These are phyloP conservation scores for Caenorhabditis sinica DNA, from an alignment of 2,888 invertebrate species.

Conservation along the genomic window DNA sequence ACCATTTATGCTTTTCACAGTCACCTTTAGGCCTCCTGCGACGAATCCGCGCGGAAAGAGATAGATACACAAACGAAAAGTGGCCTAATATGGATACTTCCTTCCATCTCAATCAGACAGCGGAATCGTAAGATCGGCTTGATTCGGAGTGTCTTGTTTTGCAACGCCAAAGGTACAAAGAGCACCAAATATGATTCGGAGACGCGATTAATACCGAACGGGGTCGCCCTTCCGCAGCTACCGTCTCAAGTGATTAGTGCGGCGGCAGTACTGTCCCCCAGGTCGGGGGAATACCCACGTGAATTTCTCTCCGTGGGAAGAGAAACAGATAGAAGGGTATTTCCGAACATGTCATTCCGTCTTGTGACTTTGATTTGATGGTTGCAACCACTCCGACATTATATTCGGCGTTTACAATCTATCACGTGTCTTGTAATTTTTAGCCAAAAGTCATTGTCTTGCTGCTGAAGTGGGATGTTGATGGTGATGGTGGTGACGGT, in stretches of 20 bases:
- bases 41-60: conserved; percentile 50
- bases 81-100: conserved; percentile 46
- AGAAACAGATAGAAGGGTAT: conserved; percentile 38
- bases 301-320: conserved; percentile 56
- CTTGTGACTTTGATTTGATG: conserved; percentile 62
- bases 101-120: conserved; percentile 43
- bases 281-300: conserved; percentile 62
- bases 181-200: conserved; percentile 44
- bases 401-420: conserved; percentile 44
- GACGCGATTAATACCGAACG: conserved; percentile 31
- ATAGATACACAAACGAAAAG: conserved; percentile 22
- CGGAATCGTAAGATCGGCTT: conserved; percentile 53
- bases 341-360: conserved; percentile 57
- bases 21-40: conserved; percentile 26
- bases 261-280: background rate
- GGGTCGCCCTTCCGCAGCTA: conserved; percentile 19
- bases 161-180: conserved; percentile 46
- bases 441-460: conserved; percentile 34
- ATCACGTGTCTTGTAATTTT: conserved; percentile 52
- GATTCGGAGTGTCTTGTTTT: conserved; percentile 5
- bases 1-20: conserved; percentile 48
- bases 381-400: conserved; percentile 43
- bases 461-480: conserved; percentile 28
- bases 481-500: conserved; percentile 22
- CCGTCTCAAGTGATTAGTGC: conserved; percentile 18